These are phyloP conservation scores for Antitype chi DNA, from an alignment of 2,888 invertebrate species.

Conservation along the genomic window DNA sequence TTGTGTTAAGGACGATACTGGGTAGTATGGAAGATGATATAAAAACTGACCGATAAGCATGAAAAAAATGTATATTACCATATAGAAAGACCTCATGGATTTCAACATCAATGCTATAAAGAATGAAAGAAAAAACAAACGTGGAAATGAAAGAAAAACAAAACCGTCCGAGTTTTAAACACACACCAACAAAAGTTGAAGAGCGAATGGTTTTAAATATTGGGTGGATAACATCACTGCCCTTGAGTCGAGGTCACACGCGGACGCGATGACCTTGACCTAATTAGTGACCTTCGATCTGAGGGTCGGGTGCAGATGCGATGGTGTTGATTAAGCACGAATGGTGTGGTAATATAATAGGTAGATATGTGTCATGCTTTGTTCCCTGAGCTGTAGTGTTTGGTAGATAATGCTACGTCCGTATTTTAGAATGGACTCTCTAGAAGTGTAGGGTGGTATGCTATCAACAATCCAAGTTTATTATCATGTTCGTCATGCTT, in stretches of 20 bases:
- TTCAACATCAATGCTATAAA: background rate
- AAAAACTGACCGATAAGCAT: background rate
- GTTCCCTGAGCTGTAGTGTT: background rate
- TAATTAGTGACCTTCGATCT: conserved; percentile 59
- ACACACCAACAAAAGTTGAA: conserved; percentile 14
- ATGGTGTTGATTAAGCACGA: conserved; percentile 57
- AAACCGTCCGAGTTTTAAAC: conserved; percentile 22
- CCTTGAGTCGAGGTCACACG: conserved; percentile 50
- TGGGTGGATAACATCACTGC: conserved; percentile 34
- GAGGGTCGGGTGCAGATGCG: conserved; percentile 38
- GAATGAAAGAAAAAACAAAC: background rate
- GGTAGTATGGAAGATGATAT: background rate
- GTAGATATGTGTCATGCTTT: conserved; percentile 3
- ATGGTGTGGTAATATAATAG: conserved; percentile 29
- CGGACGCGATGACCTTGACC: conserved; percentile 45
- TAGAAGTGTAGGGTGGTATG: background rate
- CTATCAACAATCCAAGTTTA: background rate
- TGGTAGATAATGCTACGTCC: too few species aligned
- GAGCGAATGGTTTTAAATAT: conserved; percentile 34
- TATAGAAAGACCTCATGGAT: background rate
- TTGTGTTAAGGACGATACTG: background rate
- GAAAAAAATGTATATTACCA: background rate
- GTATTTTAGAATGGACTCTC: background rate
- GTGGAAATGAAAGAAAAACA: conserved; percentile 13
- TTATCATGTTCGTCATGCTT: background rate